phyloP scores from a whole-genome alignment of 2,113 vertebrate genomes.

The Crotalus horridus region DNA sequence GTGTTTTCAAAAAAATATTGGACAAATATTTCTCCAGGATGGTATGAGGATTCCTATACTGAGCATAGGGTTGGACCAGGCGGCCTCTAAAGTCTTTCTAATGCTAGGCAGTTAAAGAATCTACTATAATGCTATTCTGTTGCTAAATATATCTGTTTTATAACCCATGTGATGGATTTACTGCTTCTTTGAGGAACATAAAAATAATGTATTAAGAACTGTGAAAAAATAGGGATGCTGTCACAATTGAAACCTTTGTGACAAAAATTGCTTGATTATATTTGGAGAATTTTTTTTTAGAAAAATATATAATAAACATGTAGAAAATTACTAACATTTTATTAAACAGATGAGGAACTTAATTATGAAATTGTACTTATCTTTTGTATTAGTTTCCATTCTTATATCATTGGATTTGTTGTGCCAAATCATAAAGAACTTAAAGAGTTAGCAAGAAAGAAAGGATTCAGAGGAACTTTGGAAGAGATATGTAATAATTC shows the following conservation, averaged over 20 bases:
- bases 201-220: neutral
- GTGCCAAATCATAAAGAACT: constrained; percentile 97
- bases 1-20: neutral
- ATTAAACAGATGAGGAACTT: neutral
- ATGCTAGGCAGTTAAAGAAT: neutral
- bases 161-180: neutral
- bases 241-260: neutral
- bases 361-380: neutral
- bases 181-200: neutral
- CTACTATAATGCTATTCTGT: neutral
- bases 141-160: neutral
- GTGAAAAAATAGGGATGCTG: neutral
- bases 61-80: neutral
- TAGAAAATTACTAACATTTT: neutral
- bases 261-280: neutral
- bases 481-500: constrained; percentile 86
- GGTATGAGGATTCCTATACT: neutral
- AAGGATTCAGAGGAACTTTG: constrained; percentile 76
- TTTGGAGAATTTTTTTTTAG: neutral
- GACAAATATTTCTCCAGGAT: neutral
- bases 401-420: constrained; percentile 91
- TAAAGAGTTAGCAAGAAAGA: constrained; percentile 78
- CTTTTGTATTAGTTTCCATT: constrained; percentile 80
- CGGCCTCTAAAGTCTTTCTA: neutral
- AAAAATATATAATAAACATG: neutral